phyloP scores from a whole-genome alignment of 2,888 invertebrate genomes.

The Epinotia demarniana region DNA sequence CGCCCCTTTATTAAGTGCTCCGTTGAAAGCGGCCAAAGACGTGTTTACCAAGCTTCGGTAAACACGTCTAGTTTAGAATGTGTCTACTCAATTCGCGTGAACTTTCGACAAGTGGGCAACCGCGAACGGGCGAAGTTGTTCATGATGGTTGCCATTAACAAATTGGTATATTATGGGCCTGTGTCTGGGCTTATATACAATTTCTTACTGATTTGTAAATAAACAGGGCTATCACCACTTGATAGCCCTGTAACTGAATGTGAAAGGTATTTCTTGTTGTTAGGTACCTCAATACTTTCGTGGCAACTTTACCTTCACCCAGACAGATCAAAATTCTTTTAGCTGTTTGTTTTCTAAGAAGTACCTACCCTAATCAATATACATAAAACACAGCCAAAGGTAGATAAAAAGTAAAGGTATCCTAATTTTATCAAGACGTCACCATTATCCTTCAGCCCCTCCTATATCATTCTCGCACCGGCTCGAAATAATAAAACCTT shows the following conservation, averaged over 20 bases:
- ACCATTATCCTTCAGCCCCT: slow-evolving; percentile 13
- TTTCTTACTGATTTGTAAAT: no score
- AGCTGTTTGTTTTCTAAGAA: not conserved
- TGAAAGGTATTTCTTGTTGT: no score
- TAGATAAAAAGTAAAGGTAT: slow-evolving; percentile 9
- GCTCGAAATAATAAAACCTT: slow-evolving; percentile 11
- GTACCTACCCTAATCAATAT: slow-evolving; percentile 10
- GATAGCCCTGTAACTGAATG: no score
- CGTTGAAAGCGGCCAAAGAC: no score
- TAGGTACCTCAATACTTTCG: no score
- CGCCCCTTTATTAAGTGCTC: not conserved
- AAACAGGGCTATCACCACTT: no score
- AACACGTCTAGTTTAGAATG: slow-evolving; percentile 26
- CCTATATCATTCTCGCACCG: slow-evolving; percentile 30
- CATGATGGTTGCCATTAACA: slow-evolving; percentile 26
- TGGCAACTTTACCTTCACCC: no score
- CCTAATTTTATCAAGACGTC: slow-evolving; percentile 18
- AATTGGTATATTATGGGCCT: slow-evolving; percentile 2
- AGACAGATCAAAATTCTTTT: not conserved
- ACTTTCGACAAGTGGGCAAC: slow-evolving; percentile 15
- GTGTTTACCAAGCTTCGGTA: slow-evolving; percentile 4
- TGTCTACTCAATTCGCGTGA: slow-evolving; percentile 28
- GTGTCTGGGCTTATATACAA: not conserved
- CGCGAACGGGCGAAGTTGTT: slow-evolving; percentile 11
- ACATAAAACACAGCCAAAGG: slow-evolving; percentile 14